Conservation (phyloP, 2,797 vertebrate species). For the Parauchenoglanis ngamensis region DNA sequence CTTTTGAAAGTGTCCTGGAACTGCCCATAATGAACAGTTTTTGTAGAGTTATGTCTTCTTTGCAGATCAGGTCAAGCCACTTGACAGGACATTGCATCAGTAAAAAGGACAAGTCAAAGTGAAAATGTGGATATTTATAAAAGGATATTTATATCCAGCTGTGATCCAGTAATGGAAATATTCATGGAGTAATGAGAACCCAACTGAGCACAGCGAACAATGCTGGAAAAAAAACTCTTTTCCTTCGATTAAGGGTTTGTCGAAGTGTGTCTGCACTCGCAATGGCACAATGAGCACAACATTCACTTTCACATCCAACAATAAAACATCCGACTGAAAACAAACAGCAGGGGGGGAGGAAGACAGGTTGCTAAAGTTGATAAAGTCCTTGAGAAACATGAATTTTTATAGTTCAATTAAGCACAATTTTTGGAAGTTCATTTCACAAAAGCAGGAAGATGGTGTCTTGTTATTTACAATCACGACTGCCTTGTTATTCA, state of each 20-base stretch:
- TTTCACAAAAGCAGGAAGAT: slow-evolving; percentile 63
- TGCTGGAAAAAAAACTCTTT: not conserved
- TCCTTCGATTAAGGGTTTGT: not conserved
- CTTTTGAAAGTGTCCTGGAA: not conserved
- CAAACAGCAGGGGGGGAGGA: slow-evolving; percentile 7
- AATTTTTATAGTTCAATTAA: slow-evolving; percentile 2
- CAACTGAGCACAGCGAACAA: slow-evolving; percentile 7
- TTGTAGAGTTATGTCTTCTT: not conserved
- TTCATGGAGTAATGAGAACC: not conserved
- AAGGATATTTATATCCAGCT: not conserved
- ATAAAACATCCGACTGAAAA: not conserved
- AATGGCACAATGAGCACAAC: slow-evolving; percentile 10
- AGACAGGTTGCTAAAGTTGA: not conserved
- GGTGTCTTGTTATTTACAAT: slow-evolving; percentile 64
- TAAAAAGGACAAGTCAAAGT: not conserved
- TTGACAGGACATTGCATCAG: slow-evolving; percentile 2
- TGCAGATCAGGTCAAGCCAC: not conserved
- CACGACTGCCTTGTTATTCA: slow-evolving; percentile 70
- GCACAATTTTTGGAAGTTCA: not conserved
- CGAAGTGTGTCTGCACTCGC: not conserved
- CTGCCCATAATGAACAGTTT: not conserved
- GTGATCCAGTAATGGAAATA: slow-evolving; percentile 12
- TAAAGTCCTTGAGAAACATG: not conserved
- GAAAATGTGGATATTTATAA: not conserved
- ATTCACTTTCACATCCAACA: slow-evolving; percentile 3